These are phyloP conservation scores for Melanostigma gelatinosum DNA, from an alignment of 2,113 vertebrate species.

Conservation along the genomic window DNA sequence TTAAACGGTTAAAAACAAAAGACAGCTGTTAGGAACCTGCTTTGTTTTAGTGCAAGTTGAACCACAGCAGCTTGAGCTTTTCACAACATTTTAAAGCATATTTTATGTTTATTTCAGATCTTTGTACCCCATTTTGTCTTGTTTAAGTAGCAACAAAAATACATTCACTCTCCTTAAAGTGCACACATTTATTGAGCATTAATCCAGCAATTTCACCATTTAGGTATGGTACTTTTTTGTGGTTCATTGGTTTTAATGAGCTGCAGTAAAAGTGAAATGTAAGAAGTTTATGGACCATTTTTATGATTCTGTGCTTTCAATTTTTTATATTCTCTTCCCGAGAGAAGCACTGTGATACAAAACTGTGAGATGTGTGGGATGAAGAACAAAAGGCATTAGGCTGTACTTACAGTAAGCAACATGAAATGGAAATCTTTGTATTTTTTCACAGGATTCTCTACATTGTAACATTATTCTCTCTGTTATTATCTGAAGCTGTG, in stretches of 20 bases:
- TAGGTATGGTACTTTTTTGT: slow-evolving; percentile 16
- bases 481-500: slow-evolving; percentile 21
- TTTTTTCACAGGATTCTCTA: slow-evolving; percentile 15
- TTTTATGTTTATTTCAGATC: slow-evolving; percentile 12
- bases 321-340: slow-evolving; percentile 13
- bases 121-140: slow-evolving; percentile 10
- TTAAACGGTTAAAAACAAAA: slow-evolving; percentile 7
- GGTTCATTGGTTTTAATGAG: slow-evolving; percentile 59
- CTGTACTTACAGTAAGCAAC: slow-evolving; percentile 2
- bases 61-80: not conserved
- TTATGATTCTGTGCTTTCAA: slow-evolving; percentile 35
- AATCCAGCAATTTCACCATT: slow-evolving; percentile 28
- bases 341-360: not conserved
- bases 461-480: slow-evolving; percentile 8
- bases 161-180: not conserved
- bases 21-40: not conserved
- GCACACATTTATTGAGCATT: slow-evolving; percentile 38
- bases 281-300: slow-evolving; percentile 40
- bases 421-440: slow-evolving; percentile 9
- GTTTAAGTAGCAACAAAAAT: slow-evolving; percentile 2
- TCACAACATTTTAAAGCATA: no score
- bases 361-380: not conserved
- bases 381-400: not conserved
- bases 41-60: slow-evolving; percentile 5
- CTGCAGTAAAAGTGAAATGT: slow-evolving; percentile 50